Conservation (phyloP, 2,797 vertebrate species). For the Rhinichthys osculus region DNA sequence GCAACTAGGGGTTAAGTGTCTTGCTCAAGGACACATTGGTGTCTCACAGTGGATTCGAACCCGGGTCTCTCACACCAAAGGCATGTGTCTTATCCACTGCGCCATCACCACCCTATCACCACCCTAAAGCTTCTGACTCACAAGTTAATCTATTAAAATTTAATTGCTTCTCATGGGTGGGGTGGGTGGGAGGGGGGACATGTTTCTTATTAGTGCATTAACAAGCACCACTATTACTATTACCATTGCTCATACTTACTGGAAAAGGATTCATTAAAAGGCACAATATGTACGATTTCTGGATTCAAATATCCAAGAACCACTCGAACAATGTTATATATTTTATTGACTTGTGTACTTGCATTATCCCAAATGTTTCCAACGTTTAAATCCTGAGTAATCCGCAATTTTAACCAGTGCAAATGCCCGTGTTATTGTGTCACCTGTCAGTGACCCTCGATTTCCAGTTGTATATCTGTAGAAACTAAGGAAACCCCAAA, state of each 20-base stretch:
- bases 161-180: constrained; percentile 65
- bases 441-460: neutral
- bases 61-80: too few relatives aligned
- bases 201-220: constrained; percentile 43
- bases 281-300: neutral
- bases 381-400: neutral
- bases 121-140: constrained; percentile 73
- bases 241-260: neutral
- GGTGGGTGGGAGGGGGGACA: neutral
- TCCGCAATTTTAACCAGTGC: neutral
- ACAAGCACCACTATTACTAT: neutral
- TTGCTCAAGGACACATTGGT: too few relatives aligned
- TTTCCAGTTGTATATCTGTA: neutral
- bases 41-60: too few relatives aligned
- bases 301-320: neutral
- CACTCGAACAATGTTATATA: neutral
- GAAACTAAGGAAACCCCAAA: neutral
- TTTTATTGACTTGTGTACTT: neutral
- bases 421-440: neutral
- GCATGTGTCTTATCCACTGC: too few relatives aligned
- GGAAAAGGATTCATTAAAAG: neutral
- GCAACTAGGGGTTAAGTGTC: too few relatives aligned
- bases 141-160: constrained; percentile 58
- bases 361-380: neutral
- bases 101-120: too few relatives aligned